Evolutionary conservation across 2,113 vertebrate genomes (phyloP), one percentile per base, ranked within the genome.

Genomic region (Tor tambroides): DNA sequence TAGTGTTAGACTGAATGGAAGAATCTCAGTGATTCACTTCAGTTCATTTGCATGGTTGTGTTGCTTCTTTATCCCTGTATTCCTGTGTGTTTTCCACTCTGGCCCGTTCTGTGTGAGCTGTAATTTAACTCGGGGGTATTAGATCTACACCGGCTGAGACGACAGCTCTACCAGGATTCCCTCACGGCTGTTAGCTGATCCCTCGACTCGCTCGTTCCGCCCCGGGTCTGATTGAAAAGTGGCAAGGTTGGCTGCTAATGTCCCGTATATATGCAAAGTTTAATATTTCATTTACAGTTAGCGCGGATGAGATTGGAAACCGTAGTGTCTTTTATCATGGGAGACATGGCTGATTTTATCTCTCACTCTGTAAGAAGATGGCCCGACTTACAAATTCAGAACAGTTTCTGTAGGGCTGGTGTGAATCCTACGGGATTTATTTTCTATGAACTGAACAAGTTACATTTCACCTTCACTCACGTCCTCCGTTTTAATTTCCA

Each of bases 181-280:
- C 43, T 83, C 63, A 71, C 12, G 43, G 80, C 59, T 21, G n/a
- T 30, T 30, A 38, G 59, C 15, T 65, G 80, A 82, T 82, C 80
- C n/a, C 38, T 46, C 17, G 19, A 30, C 23, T 65, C 38, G 80
- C 59, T 19, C 38, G n/a, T 28, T 71, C 43, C n/a, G 41, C 63
- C 63, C 63, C 43, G 7, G 81, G 26, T 69, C 63, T 83, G 81
- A 83, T 83, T 83, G 81, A 83, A 83, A 83, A 71, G 81, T 69
- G 63, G 11, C 61, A 51, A 83, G 69, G 85, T 91, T 83, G 49
- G 82, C 46, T 78, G 86, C 89, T 90, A 91, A 92, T 92, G 88
- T 67, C 87, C 89, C 75, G 87, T 91, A 89, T 91, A 89, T 91
- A 92, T 92, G 91, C 89, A 90, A 85, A 88, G 86, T 87, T 90